Base-by-base conservation (phyloP, 2,113 vertebrate species). In the Taurulus bubalis region DNA sequence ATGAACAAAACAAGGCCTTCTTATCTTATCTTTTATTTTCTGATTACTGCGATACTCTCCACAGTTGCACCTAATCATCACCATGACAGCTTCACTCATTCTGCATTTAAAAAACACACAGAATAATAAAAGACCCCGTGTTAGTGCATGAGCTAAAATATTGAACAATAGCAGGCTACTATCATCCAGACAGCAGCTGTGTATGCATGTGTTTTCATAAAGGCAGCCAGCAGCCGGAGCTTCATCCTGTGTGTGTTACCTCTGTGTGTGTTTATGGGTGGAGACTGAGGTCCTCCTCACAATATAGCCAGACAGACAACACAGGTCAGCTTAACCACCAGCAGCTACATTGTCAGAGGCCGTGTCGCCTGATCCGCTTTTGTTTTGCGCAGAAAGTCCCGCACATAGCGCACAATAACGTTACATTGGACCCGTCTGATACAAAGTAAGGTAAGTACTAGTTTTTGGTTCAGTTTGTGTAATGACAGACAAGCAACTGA, bases 201-300 rank as follows among this genome's bases (percentile, higher is more conserved):
- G 24, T 9, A 14, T 24, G 8, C 49, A 34, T 78, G 58, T 36
- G 22, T 1, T 49, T 77, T 8, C 15, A 32, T 74, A 8, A 26
- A 8, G 2, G 12, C 9, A 60, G n/a, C 32, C 77, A 2, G 12
- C 9, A 60, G 64, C 74, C 38, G 45, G 62, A 36, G 67, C 67
- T 84, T 24, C 62, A 58, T 66, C 34, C 53, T 72, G 8, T 42
- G 40, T 42, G 7, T 10, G 51, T 77, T 47, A 26, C 71, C 65
- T 82, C 65, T 82, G 77, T 80, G 68, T 75, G 74, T 71, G 77
- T 75, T 59, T 75, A 80, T 90, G 91, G 91, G 91, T 87, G 90
- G 91, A 90, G 90, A 90, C 89, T 71, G 69, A 81, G 76, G 51
- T 75, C 77, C 73, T 89, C 86, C 68, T 79, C 77, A 62, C 45